Evolutionary conservation across 2,797 vertebrate species (phyloP), one percentile per base, ranked within the genome.

Genomic region (Coccyzus lansbergi): DNA sequence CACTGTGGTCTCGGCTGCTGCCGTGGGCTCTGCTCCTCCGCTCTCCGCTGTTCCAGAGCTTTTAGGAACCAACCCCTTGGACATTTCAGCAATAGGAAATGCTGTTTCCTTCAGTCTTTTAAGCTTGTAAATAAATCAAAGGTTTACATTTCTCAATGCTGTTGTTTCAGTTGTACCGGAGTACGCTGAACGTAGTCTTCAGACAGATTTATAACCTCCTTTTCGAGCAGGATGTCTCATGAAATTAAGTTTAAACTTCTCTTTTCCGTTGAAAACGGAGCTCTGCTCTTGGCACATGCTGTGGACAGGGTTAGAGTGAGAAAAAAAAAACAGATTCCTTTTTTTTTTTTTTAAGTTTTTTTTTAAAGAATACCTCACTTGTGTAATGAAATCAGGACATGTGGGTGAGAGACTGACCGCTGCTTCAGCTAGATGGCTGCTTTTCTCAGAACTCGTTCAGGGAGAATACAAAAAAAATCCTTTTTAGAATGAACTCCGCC

Each of bases 321-420:
- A 53, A 26, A 49, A 63, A 24, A 46, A n/a, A n/a, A 59, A 78
- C 83, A 76, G 25, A 60, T 77, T 94, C 12, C 80, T 94, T 81
- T 80, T 88, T 91, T 95, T 51, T 76, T 92, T 62, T 19, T 29
- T 44, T 95, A n/a, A n/a, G 9, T 9, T 38, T 86, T 93, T 44
- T 95, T 96, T 97, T 95, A 67, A 93, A 96, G 97, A 98, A 98
- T 98, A 98, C 98, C 98, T 98, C 98, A 98, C 97, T 97, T 98
- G 97, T 97, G 96, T 97, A 97, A 97, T 96, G 96, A 96, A 97
- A 97, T 98, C 98, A 97, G 97, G 97, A 98, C 93, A 92, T 92
- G 92, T 97, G 96, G 95, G 96, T 96, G 94, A 97, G 96, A 97
- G 96, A 86, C 95, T 96, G 97, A 95, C 95, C 95, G 97, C 98